Base-by-base conservation (phyloP, 2,797 vertebrate genomes). In the Hippoglossus hippoglossus region DNA sequence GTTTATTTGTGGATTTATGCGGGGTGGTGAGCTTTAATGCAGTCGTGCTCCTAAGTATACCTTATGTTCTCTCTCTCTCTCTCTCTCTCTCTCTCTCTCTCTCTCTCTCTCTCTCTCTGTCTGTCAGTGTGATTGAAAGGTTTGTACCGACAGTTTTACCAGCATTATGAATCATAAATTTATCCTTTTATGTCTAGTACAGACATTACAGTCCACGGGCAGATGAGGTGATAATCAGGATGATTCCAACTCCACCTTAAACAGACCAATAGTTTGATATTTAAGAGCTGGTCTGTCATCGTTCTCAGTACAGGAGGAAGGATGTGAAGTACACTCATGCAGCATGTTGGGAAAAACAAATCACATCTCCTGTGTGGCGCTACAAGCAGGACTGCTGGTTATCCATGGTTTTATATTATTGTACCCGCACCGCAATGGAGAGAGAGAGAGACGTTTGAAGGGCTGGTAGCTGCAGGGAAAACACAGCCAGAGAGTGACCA, bases 11-110 rank as follows among this genome's bases (percentile, higher is more conserved):
- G 16, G 54, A 75, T 71, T 77, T 59, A 31, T 74, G 77, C 6
- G 0, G 36, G 59, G 44, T 0, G 10, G 59, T 73, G 52, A 66
- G 69, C 70, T 63, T 82, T 74, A 66, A 68, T 78, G 57, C 56
- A 65, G 51, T 63, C 57, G 77, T 83, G 19, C 78, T 57, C 41
- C 12, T 12, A 21, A 55, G 26, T 34, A 24, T 55, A 21, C 44
- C 47, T 61, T 47, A 59, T 67, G 56, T 71, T 53, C 61, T 59
- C 54, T 28, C 34, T 57, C 46, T 56, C 28, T 28, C 28, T 28
- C 28, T 28, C 28, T 7, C 28, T 28, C 26, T 26, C 26, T 26
- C 26, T 26, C 26, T 26, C 26, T 26, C 26, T 26, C 26, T 26
- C 26, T 26, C 25, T 25, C 25, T 25, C 25, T 25, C 25, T 25